phyloP scores from a whole-genome alignment of 2,113 vertebrate genomes.

The Atherinomorus stipes region DNA sequence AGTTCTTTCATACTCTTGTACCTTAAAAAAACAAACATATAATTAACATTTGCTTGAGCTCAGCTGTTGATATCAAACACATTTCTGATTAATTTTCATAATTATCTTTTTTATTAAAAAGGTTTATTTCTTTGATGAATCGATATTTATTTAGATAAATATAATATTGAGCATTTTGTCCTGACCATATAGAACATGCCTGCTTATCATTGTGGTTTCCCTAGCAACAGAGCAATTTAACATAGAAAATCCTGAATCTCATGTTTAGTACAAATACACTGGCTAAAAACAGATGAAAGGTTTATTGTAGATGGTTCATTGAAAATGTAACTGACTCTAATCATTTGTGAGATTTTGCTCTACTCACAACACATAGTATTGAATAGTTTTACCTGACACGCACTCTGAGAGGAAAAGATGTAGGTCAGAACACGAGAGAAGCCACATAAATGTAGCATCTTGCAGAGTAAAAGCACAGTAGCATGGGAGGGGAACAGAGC shows the following conservation, averaged over 20 bases:
- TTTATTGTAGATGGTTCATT: background rate
- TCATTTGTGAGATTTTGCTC: background rate
- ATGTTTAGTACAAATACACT: background rate
- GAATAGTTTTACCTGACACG: background rate
- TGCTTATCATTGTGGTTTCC: conserved; percentile 48
- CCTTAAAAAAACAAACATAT: conserved; percentile 14
- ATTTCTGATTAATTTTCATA: background rate
- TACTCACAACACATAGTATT: background rate
- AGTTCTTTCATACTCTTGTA: no score
- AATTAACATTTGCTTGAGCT: background rate
- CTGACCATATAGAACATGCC: conserved; percentile 35
- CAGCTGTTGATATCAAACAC: background rate
- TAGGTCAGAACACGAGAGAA: conserved; percentile 5
- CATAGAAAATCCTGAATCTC: conserved; percentile 15
- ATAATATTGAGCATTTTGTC: background rate
- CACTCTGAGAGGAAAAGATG: background rate
- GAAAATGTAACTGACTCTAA: background rate
- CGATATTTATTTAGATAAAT: background rate
- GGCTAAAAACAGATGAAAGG: background rate
- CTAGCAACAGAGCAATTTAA: conserved; percentile 49
- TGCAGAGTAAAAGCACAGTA: conserved; percentile 15
- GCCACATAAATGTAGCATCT: conserved; percentile 17
- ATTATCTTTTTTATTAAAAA: background rate
- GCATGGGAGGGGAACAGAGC: conserved; percentile 37
- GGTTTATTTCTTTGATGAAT: background rate